A percentile compares a stretch with the other conserved stretches of the same genome.
Conservation (phyloP, 1,140 invertebrate species). For the Pararge aegeria region DNA sequence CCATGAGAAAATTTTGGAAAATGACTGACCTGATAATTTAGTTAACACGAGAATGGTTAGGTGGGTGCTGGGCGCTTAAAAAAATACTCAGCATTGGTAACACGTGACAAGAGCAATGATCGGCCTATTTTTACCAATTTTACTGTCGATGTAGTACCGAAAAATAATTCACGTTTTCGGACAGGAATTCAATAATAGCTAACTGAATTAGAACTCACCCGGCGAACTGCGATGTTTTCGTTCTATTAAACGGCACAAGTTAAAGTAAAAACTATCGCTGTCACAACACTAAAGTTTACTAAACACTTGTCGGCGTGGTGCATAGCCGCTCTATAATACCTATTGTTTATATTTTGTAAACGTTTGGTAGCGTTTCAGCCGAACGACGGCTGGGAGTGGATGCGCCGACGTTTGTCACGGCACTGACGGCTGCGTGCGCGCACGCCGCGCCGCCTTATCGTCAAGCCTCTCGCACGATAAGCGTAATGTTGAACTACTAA, state of each 20-base stretch:
- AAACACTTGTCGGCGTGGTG: constrained; percentile 55
- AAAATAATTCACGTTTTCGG: constrained; percentile 2
- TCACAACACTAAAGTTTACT: constrained; percentile 60
- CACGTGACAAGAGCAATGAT: constrained; percentile 2
- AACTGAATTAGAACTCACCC: constrained; percentile 10
- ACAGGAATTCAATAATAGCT: neutral
- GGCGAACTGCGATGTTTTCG: constrained; percentile 16
- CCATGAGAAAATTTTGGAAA: no score
- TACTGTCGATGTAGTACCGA: neutral
- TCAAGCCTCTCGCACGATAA: constrained; percentile 61
- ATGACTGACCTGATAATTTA: no score
- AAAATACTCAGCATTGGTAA: no score
- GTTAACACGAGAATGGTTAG: no score
- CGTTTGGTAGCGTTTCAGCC: constrained; percentile 34
- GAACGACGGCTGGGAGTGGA: constrained; percentile 28
- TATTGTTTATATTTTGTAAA: constrained; percentile 58
- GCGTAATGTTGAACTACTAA: constrained; percentile 45
- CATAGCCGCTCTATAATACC: constrained; percentile 54
- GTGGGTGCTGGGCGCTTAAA: no score
- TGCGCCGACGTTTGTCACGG: constrained; percentile 52
- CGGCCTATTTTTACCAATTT: neutral
- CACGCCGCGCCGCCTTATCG: constrained; percentile 58
- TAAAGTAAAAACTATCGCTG: constrained; percentile 53
- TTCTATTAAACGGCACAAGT: constrained; percentile 37
- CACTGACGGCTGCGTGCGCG: constrained; percentile 52